Evolutionary conservation across 2,888 invertebrate species (phyloP), one percentile per base, ranked within the genome.

Genomic region (Colletes collaris): DNA sequence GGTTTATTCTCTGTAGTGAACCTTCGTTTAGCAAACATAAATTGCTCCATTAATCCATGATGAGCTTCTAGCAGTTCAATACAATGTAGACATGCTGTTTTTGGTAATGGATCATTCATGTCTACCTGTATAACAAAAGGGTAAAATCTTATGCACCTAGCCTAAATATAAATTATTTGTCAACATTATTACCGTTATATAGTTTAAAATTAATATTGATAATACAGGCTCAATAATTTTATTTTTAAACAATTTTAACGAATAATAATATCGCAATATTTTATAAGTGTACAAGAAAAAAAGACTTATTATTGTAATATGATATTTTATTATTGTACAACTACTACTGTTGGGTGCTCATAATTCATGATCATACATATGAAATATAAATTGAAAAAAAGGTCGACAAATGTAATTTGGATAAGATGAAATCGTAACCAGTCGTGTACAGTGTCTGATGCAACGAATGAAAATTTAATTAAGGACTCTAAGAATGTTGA

Each of bases 1-100:
- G 88, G 62, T 68, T 90, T 91, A 55, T 88, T 90, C 68, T 92
- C 91, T 11, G 88, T 88, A 35, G 86, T 89, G 40, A 92, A 86
- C 83, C 89, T 91, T 76, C 89, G 89, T 77, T 91, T 91, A 46
- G 91, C 94, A 81, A 92, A 93, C 82, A 92, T 92, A 72, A 94
- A 93, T 89, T 93, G 94, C 81, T 93, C 93, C 88, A 94, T 92
- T 75, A 94, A 87, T 83, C 93, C 93, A 82, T 94, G 94, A 85
- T 94, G 94, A 44, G 93, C 92, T 86, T 94, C 94, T 86, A 95
- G 89, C 84, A 94, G 93, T 78, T 94, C 93, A 78, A 95, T 94
- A 87, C 95, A 95, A 79, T 93, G 93, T 79, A 94, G 92, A 88
- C 95, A 95, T 62, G 95, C 94, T 40, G 94, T 94, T 89, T 94